These are phyloP conservation scores for Nasonia vitripennis DNA, from an alignment of 1,140 invertebrate species.

Conservation along the genomic window DNA sequence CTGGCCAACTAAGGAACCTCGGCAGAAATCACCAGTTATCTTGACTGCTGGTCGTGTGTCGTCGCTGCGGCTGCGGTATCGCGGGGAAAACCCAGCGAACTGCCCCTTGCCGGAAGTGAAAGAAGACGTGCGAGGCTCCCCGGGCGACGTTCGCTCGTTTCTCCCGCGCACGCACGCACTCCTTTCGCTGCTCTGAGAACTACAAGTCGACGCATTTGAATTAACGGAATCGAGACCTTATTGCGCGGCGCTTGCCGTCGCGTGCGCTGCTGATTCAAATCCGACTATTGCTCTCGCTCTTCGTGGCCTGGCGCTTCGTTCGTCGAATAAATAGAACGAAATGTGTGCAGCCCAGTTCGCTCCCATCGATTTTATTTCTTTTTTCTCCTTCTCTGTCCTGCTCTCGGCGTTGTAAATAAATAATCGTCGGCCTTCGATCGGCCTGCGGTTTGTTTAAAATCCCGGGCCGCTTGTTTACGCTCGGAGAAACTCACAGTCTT, in stretches of 20 bases:
- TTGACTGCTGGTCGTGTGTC: background rate
- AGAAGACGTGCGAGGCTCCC: background rate
- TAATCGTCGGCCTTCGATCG: background rate
- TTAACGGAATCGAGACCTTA: background rate
- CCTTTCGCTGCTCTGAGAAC: too few species aligned
- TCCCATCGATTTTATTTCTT: conserved; percentile 12
- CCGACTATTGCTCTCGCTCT: background rate
- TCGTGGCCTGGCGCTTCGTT: background rate
- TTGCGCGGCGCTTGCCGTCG: background rate
- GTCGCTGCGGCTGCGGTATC: background rate
- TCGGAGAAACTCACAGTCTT: background rate
- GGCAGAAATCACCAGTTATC: conserved; percentile 13
- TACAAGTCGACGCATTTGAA: too few species aligned
- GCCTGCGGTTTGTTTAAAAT: background rate
- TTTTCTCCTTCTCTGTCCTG: background rate
- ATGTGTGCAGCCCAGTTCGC: background rate
- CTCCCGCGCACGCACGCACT: too few species aligned
- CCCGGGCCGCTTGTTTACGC: background rate
- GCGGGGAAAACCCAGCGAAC: background rate
- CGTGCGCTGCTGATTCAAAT: background rate
- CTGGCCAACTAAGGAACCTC: background rate
- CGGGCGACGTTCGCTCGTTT: background rate
- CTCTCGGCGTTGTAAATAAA: conserved; percentile 2
- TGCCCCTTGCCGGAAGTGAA: background rate
- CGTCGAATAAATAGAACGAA: background rate